phyloP scores from a whole-genome alignment of 2,888 invertebrate species.

The Pristionchus entomophagus region DNA sequence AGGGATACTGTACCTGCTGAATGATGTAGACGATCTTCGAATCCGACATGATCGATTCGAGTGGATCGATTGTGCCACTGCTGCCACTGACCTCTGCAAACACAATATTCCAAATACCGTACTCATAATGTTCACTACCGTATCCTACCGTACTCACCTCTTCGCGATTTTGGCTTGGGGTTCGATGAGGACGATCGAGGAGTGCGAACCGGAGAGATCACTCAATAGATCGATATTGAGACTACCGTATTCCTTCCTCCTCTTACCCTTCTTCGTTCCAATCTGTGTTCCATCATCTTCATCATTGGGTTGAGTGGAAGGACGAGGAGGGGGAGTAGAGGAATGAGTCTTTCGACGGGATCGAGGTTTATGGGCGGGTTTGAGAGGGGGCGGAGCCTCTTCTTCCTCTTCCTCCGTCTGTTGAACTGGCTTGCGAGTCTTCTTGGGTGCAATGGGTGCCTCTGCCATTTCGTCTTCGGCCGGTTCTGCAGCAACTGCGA shows the following conservation, averaged over 20 bases:
- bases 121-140: not conserved
- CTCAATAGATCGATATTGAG: not conserved
- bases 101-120: not conserved
- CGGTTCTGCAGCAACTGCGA: not conserved
- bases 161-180: not conserved
- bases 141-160: not conserved
- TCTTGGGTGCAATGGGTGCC: constrained; percentile 21
- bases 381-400: constrained; percentile 28
- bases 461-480: constrained; percentile 13
- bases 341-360: not conserved
- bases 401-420: constrained; percentile 13
- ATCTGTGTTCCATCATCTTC: not conserved
- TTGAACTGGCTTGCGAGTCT: constrained; percentile 20
- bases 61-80: not conserved
- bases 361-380: not conserved
- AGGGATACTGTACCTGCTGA: not conserved
- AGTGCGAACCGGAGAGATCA: not conserved
- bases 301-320: not conserved
- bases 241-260: not conserved
- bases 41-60: not conserved
- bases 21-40: constrained; percentile 1
- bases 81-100: no score
- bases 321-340: no score
- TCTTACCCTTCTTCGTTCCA: not conserved
- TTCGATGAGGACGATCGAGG: not conserved